phyloP scores from a whole-genome alignment of 2,888 invertebrate genomes.

The Ethmia dodecea region DNA sequence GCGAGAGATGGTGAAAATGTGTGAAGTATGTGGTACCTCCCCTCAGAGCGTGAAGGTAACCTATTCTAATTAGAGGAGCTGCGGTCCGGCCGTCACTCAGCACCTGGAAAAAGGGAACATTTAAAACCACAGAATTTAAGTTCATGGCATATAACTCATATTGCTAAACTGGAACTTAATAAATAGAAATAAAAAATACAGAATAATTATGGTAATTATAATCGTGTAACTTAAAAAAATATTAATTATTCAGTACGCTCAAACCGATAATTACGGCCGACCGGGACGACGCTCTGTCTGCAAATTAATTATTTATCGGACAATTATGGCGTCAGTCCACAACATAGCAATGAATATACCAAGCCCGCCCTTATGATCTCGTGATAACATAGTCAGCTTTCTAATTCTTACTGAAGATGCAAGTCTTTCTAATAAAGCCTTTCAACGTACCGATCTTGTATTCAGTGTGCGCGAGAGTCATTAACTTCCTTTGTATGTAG shows the following conservation, averaged over 20 bases:
- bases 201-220: too few relatives aligned
- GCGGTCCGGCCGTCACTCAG: constrained; percentile 95
- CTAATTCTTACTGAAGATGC: constrained; percentile 39
- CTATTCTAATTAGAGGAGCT: constrained; percentile 88
- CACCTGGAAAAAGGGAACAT: too few relatives aligned
- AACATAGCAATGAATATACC: constrained; percentile 1
- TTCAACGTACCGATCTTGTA: constrained; percentile 45
- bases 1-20: constrained; percentile 91
- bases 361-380: not conserved
- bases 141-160: too few relatives aligned
- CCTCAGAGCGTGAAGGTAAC: constrained; percentile 86
- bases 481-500: constrained; percentile 58
- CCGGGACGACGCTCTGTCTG: constrained; percentile 1
- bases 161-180: too few relatives aligned
- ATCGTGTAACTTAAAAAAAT: too few relatives aligned
- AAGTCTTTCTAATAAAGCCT: constrained; percentile 52
- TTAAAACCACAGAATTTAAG: too few relatives aligned
- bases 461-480: constrained; percentile 53
- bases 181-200: too few relatives aligned
- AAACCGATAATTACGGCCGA: not conserved
- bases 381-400: constrained; percentile 26
- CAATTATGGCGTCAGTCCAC: constrained; percentile 2
- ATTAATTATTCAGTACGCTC: too few relatives aligned
- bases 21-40: constrained; percentile 92
- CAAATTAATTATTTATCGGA: constrained; percentile 3